These are phyloP conservation scores for Bedellia somnulentella DNA, from an alignment of 2,888 invertebrate genomes.

Conservation along the genomic window DNA sequence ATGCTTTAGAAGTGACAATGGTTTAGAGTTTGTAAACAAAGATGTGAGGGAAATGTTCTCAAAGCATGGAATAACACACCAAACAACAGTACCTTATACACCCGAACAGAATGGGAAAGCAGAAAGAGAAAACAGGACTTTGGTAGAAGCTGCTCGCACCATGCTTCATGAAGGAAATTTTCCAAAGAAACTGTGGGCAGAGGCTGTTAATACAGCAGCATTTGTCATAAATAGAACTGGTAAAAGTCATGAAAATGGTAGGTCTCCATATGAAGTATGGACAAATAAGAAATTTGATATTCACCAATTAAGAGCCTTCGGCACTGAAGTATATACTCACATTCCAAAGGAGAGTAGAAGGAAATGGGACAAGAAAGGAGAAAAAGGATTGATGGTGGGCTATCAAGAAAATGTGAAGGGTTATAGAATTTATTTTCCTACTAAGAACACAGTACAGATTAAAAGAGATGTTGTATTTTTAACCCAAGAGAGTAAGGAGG, in stretches of 20 bases:
- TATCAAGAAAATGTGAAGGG: conserved; percentile 11
- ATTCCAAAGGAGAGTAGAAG: conserved; percentile 11
- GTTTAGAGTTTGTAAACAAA: too few species aligned
- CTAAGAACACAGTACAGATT: conserved; percentile 4
- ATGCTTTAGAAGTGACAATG: conserved; percentile 15
- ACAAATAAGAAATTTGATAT: conserved; percentile 4
- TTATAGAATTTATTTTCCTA: conserved; percentile 2
- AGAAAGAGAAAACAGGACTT: neutral
- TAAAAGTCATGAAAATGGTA: conserved; percentile 5
- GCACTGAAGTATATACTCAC: conserved; percentile 4
- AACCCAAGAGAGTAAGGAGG: neutral
- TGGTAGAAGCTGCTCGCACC: neutral
- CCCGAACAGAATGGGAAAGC: neutral
- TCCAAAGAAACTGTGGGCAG: neutral
- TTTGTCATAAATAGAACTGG: conserved; percentile 11
- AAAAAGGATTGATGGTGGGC: conserved; percentile 12
- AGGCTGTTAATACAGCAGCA: conserved; percentile 9
- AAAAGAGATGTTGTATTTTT: conserved; percentile 8
- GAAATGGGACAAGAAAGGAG: conserved; percentile 14
- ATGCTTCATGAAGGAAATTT: neutral
- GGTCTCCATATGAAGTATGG: conserved; percentile 10
- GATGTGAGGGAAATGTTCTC: too few species aligned
- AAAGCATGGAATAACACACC: neutral
- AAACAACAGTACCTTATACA: neutral
- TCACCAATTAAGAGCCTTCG: conserved; percentile 5